phyloP scores from a whole-genome alignment of 2,888 invertebrate genomes.

The Fabriciana adippe region DNA sequence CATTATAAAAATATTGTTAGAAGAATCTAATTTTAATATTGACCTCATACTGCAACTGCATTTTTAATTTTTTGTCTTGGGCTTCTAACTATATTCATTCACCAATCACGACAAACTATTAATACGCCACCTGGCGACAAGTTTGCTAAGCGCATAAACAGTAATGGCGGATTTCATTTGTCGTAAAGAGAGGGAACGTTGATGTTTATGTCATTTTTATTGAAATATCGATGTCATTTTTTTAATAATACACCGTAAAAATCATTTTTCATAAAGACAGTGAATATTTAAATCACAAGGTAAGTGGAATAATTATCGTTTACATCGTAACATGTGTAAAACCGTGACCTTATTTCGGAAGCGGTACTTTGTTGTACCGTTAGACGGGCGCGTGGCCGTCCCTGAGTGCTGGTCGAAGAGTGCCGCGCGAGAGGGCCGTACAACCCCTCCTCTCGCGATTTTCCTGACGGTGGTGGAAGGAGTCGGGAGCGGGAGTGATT shows the following conservation, averaged over 20 bases:
- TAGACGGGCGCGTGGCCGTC: constrained; percentile 75
- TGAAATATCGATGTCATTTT: constrained; percentile 31
- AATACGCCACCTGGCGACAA: constrained; percentile 67
- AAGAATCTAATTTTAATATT: not conserved
- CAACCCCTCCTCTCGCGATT: constrained; percentile 78
- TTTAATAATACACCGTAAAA: constrained; percentile 22
- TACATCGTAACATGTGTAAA: constrained; percentile 48
- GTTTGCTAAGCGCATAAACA: constrained; percentile 54
- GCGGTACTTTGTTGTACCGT: constrained; percentile 77
- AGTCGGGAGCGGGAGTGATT: constrained; percentile 81
- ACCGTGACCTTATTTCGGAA: constrained; percentile 78
- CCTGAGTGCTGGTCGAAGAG: constrained; percentile 58
- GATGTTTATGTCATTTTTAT: constrained; percentile 50
- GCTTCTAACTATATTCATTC: constrained; percentile 15
- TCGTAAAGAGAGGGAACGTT: constrained; percentile 61
- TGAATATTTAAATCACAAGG: constrained; percentile 44
- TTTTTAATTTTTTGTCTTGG: not conserved
- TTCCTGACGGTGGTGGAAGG: constrained; percentile 77
- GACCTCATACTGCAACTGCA: constrained; percentile 18
- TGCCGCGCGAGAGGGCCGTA: constrained; percentile 64
- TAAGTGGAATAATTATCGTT: constrained; percentile 46
- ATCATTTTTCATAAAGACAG: constrained; percentile 16
- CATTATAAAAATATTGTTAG: not conserved
- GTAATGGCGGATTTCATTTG: constrained; percentile 74
- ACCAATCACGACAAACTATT: constrained; percentile 54